Evolutionary conservation across 2,888 invertebrate species (phyloP).

Genomic region (Clivina fossor): DNA sequence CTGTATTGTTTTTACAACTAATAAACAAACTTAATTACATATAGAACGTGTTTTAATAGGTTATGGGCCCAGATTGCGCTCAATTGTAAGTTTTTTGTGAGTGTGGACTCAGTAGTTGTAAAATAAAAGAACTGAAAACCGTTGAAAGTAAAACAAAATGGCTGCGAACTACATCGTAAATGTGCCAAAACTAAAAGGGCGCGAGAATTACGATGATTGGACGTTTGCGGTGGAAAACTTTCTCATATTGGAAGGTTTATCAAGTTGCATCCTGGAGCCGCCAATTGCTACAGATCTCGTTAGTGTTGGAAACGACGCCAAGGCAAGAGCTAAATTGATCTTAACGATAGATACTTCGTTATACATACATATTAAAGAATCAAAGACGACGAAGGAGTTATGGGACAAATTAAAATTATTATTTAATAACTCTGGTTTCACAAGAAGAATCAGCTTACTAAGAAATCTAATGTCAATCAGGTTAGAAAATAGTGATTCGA

Average conservation of each 20-base stretch:
- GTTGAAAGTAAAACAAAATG: too few relatives aligned
- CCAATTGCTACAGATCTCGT: conserved; percentile 27
- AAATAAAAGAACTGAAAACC: too few relatives aligned
- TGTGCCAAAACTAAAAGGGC: conserved; percentile 9
- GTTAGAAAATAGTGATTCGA: conserved; percentile 34
- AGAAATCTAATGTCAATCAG: conserved; percentile 37
- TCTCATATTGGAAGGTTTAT: conserved; percentile 6
- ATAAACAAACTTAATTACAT: too few relatives aligned
- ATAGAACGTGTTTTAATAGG: too few relatives aligned
- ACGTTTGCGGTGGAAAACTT: neutral
- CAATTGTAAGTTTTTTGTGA: too few relatives aligned
- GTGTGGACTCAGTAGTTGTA: too few relatives aligned
- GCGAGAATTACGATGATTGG: conserved; percentile 10
- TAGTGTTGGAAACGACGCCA: conserved; percentile 30
- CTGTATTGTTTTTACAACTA: too few relatives aligned
- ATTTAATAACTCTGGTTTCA: conserved; percentile 40
- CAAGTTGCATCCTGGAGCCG: neutral
- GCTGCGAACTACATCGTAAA: neutral
- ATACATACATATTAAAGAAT: conserved; percentile 41
- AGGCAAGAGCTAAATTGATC: conserved; percentile 37
- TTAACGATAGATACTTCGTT: conserved; percentile 40
- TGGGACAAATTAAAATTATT: conserved; percentile 40
- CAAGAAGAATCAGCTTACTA: conserved; percentile 39
- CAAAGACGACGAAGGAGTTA: conserved; percentile 37
- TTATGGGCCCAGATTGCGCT: too few relatives aligned